phyloP scores from a whole-genome alignment of 2,113 vertebrate species.

The Stomatorhinus ivindoensis region DNA sequence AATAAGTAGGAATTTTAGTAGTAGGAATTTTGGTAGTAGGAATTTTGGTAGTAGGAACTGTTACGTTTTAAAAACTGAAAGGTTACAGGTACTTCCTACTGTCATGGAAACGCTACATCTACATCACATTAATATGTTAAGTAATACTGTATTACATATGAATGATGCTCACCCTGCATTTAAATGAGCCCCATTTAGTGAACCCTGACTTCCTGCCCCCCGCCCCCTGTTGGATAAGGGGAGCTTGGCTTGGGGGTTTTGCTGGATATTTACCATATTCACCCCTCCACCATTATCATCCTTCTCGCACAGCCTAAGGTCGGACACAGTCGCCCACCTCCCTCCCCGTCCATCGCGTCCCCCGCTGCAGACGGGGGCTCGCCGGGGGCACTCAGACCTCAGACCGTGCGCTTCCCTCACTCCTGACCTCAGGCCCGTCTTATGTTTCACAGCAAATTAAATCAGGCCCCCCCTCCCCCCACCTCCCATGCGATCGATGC shows the following conservation, averaged over 20 bases:
- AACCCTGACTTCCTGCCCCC: neutral
- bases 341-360: neutral
- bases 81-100: neutral
- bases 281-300: neutral
- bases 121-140: neutral
- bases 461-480: neutral
- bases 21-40: neutral
- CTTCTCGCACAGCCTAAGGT: neutral
- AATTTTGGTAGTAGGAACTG: neutral
- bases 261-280: neutral
- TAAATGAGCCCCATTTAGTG: neutral
- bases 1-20: neutral
- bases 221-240: neutral
- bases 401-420: neutral
- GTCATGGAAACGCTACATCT: neutral
- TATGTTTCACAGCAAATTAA: conserved; percentile 1
- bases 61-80: neutral
- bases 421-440: neutral
- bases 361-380: neutral
- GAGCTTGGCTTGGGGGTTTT: neutral
- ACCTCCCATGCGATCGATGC: neutral
- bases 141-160: neutral
- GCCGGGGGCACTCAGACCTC: neutral
- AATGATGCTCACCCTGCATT: neutral
- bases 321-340: neutral